A percentile compares a stretch with the other conserved stretches of the same genome.
phyloP scores from a whole-genome alignment of 1,140 invertebrate species.

The Pachypeltis micranthus region DNA sequence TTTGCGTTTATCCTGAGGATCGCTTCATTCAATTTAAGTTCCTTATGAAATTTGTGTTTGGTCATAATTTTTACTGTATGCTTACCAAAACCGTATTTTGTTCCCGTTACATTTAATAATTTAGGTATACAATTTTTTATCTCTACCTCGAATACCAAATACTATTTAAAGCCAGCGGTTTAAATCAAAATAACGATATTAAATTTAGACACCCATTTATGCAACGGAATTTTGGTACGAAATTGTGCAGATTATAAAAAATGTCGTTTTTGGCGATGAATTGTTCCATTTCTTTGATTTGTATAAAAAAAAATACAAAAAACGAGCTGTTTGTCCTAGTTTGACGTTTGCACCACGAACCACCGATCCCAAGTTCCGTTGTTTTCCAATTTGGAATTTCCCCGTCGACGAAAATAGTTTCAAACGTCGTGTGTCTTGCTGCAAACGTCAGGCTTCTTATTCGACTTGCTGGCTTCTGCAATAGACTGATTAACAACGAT shows the following conservation, averaged over 20 bases:
- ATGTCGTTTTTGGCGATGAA: not conserved
- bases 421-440: not conserved
- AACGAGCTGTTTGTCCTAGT: not conserved
- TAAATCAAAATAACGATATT: not conserved
- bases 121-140: not conserved
- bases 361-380: not conserved
- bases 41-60: not conserved
- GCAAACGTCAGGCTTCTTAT: not conserved
- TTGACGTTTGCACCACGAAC: not conserved
- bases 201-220: no score
- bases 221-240: no score
- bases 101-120: not conserved
- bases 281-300: not conserved
- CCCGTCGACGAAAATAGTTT: not conserved
- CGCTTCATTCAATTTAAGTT: no score
- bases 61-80: not conserved
- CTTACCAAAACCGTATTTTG: not conserved
- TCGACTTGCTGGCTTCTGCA: not conserved
- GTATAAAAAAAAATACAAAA: not conserved
- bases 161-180: not conserved
- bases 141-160: constrained; percentile 4
- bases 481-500: not conserved
- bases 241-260: not conserved
- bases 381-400: not conserved
- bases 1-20: no score